These are phyloP conservation scores for Synodontis membranacea DNA, from an alignment of 2,113 vertebrate species.

Conservation along the genomic window DNA sequence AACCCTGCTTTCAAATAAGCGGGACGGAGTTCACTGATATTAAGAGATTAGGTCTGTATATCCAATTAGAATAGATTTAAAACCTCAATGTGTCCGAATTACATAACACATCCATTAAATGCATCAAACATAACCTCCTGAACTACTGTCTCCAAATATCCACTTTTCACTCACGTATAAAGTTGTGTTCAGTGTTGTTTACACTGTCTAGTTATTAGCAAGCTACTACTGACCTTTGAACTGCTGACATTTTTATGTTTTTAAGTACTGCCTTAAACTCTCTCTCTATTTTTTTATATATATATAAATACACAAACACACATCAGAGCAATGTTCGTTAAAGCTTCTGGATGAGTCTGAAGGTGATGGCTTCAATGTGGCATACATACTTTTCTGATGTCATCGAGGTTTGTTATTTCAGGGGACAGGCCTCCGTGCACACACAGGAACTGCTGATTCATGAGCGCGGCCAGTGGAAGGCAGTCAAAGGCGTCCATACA, in stretches of 20 bases:
- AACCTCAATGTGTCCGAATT: neutral
- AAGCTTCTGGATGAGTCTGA: neutral
- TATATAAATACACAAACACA: neutral
- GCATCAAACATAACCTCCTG: neutral
- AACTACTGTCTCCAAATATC: neutral
- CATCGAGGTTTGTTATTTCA: constrained; percentile 97
- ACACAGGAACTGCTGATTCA: constrained; percentile 99
- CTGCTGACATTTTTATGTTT: neutral
- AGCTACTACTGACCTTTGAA: constrained; percentile 13
- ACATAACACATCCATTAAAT: constrained; percentile 1
- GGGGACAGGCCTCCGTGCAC: constrained; percentile 97
- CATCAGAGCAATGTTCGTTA: neutral
- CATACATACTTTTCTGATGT: constrained; percentile 97
- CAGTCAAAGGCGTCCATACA: constrained; percentile 99
- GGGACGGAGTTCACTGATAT: neutral
- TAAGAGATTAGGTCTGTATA: neutral
- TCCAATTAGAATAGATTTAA: neutral
- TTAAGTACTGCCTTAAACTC: neutral
- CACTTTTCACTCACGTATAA: neutral
- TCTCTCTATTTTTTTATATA: too few species aligned
- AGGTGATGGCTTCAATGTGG: neutral
- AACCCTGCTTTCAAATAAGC: neutral
- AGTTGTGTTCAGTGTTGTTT: neutral
- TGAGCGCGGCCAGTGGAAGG: constrained; percentile 96
- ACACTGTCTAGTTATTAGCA: neutral